These are phyloP conservation scores for Zhuqinia jingwanae DNA, from an alignment of 2,888 invertebrate species.

Conservation along the genomic window DNA sequence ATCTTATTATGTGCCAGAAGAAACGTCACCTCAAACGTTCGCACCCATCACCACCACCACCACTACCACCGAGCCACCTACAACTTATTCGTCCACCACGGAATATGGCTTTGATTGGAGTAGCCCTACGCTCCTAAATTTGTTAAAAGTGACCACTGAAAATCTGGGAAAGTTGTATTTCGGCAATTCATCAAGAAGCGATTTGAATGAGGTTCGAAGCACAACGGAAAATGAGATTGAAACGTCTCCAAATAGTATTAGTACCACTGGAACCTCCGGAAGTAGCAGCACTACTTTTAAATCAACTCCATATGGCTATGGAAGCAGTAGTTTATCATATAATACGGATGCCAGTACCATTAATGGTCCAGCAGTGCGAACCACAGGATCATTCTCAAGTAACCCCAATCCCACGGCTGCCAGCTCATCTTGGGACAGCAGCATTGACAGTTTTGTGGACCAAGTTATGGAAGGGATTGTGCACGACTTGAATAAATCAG, in stretches of 20 bases:
- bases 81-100: background rate
- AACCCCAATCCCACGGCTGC: background rate
- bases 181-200: constrained; percentile 14
- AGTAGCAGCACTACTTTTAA: background rate
- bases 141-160: constrained; percentile 30
- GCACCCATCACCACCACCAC: background rate
- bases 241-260: background rate
- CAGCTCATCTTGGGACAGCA: constrained; percentile 54
- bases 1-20: background rate
- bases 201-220: background rate
- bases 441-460: constrained; percentile 71
- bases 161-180: background rate
- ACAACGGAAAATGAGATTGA: constrained; percentile 12
- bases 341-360: background rate
- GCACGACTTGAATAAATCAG: constrained; percentile 62
- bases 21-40: background rate
- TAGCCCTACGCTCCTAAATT: background rate
- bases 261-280: background rate
- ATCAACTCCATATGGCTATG: background rate
- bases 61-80: background rate
- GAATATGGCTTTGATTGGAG: constrained; percentile 16
- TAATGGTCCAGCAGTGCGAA: background rate
- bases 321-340: background rate
- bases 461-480: constrained; percentile 74
- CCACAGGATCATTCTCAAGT: background rate